These are phyloP conservation scores for Colletes gigas DNA, from an alignment of 1,140 invertebrate genomes.

Conservation along the genomic window DNA sequence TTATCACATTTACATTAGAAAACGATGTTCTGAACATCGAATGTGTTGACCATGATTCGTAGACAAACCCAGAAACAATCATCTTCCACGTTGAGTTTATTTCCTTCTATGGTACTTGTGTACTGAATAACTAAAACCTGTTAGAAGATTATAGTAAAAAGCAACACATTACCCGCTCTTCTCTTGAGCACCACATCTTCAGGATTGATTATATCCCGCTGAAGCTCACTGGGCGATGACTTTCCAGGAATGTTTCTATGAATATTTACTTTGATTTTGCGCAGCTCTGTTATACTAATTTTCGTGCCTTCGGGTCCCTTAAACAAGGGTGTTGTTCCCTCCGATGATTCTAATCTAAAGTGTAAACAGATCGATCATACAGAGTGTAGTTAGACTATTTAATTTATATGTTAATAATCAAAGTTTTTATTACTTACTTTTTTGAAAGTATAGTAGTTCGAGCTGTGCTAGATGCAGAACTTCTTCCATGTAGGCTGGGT, in stretches of 20 bases:
- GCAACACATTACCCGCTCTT: conserved; percentile 65
- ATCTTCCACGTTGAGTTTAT: conserved; percentile 13
- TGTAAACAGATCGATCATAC: background rate
- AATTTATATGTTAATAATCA: background rate
- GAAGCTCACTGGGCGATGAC: conserved; percentile 21
- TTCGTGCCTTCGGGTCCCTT: conserved; percentile 59
- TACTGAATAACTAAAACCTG: background rate
- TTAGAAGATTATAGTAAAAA: conserved; percentile 19
- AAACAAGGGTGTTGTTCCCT: conserved; percentile 54
- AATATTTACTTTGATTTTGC: conserved; percentile 68
- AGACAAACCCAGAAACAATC: background rate
- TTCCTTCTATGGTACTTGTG: background rate
- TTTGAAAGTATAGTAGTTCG: conserved; percentile 55
- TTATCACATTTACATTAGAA: background rate
- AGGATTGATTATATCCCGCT: conserved; percentile 59
- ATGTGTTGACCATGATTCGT: background rate
- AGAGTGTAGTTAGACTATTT: background rate
- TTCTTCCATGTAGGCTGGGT: conserved; percentile 13
- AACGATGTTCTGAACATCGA: background rate
- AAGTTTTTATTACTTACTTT: conserved; percentile 49
- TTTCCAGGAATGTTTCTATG: conserved; percentile 57
- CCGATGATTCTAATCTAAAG: conserved; percentile 56
- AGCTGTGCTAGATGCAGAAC: background rate
- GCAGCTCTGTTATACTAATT: conserved; percentile 55
- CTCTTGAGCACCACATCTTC: conserved; percentile 65